Percentiles rank a stretch among this genome's conserved stretches.
These are phyloP conservation scores for Acarapis woodi DNA, from an alignment of 1,140 invertebrate genomes.

Conservation along the genomic window DNA sequence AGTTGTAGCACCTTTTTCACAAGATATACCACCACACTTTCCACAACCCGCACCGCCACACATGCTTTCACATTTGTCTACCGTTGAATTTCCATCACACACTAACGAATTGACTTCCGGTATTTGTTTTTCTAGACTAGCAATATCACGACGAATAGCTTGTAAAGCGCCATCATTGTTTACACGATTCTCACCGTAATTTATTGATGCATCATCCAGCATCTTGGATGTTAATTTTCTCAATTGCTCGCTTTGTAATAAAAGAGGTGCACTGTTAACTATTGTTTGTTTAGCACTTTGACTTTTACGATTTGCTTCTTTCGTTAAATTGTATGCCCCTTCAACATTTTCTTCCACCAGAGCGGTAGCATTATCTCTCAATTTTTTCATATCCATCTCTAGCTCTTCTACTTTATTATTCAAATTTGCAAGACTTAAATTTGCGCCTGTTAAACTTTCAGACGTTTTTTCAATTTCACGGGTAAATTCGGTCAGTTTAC, in stretches of 20 bases:
- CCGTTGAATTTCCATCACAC: constrained; percentile 39
- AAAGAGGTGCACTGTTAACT: constrained; percentile 17
- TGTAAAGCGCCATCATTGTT: constrained; percentile 28
- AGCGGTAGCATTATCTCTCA: constrained; percentile 57
- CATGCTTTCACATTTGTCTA: constrained; percentile 51
- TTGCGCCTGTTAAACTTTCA: constrained; percentile 40
- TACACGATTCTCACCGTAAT: constrained; percentile 35
- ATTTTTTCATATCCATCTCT: constrained; percentile 33
- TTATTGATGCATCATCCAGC: constrained; percentile 32
- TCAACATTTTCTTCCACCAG: constrained; percentile 80
- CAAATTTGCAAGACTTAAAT: constrained; percentile 39
- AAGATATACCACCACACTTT: constrained; percentile 59
- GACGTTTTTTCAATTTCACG: constrained; percentile 38
- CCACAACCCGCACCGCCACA: constrained; percentile 78
- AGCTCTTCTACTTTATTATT: constrained; percentile 36
- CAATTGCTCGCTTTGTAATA: constrained; percentile 43
- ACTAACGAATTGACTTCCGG: constrained; percentile 54
- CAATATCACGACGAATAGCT: constrained; percentile 31
- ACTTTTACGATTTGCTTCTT: constrained; percentile 37
- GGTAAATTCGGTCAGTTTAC: constrained; percentile 27
- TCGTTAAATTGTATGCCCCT: constrained; percentile 61
- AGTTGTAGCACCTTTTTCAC: constrained; percentile 54
- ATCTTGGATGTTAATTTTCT: constrained; percentile 49
- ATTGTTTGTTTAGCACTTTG: constrained; percentile 26
- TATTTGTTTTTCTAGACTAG: constrained; percentile 32